Evolutionary conservation across 2,113 vertebrate species (phyloP), one percentile per base, ranked within the genome.

Genomic region (Myotis yumanensis): DNA sequence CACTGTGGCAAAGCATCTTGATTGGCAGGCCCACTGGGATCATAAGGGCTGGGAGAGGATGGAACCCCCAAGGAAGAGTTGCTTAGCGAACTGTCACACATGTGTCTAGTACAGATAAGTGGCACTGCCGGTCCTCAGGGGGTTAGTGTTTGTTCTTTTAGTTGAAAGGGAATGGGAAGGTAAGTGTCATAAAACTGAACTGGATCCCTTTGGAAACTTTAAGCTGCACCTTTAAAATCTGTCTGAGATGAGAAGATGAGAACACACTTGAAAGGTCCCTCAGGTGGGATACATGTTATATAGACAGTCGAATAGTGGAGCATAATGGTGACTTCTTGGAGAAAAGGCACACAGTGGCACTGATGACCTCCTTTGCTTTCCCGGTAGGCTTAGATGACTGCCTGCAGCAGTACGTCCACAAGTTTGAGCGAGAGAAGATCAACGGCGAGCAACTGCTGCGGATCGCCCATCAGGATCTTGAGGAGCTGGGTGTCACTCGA

Each of bases 381-480:
- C 97, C 82, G 95, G 30, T 96, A 99, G 99, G 99, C 59, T 96
- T 99, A 95, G 99, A 99, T 30, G 99, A 99, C 97, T 99, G 98
- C 96, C 98, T 99, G 87, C 99, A 99, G 97, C 99, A 99, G 52
- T 99, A 99, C 20, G 98, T 99, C 68, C 97, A 96, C 97, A 99
- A 99, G 97, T 99, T 99, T 97, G 99, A 99, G 97, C 98, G 98
- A 64, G 99, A 99, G 98, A 99, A 99, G 98, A 99, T 99, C 96
- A 99, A 99, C 1, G 99, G 99, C 20, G 99, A 99, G 76, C 99
- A 99, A 96, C 98, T 99, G 68, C 97, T 99, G 89, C 99, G 99
- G 98, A 99, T 99, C 97, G 99, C 99, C 2, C 99, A 99, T 87
- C 99, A 99, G 97, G 99, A 99, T 93, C 99, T 99, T 35, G 99